Base-by-base conservation (phyloP, 2,888 invertebrate species). In the Platycnemis pennipes region DNA sequence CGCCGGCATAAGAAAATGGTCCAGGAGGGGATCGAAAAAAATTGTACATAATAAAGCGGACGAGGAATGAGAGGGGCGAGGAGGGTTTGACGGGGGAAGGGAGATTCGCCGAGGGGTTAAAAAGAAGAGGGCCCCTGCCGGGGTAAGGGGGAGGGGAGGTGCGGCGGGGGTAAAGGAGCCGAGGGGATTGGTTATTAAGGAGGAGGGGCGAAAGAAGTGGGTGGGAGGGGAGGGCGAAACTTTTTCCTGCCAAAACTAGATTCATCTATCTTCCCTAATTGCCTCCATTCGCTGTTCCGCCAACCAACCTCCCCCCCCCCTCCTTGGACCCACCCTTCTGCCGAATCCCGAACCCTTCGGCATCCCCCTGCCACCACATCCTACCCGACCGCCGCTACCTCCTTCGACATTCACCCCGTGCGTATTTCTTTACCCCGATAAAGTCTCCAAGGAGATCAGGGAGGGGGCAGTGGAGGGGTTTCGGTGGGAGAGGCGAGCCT, bases 161-260 rank as follows among this genome's bases (percentile, higher is more conserved):
- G 46, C 11, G 11, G 46, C n/a, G n/a, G 63, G 91, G 77, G 7
- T 13, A 37, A 77, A 77, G 77, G 77, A 31, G 22, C 31, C 31
- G 69, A 69, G 69, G 77, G 77, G 37, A 77, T 31, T 37, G 37
- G 77, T 77, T 77, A 37, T 77, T 77, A 77, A 77, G 77, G 26
- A n/a, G 63, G 13, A 22, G 56, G n/a, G 91, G 63, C 31, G 63
- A 63, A 63, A 63, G 87, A 87, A 77, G 77, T 26, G 26, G 77
- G 26, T 42, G n/a, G 87, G 46, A 46, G 44, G n/a, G 63, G 91
- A n/a, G 22, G 63, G 56, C 26, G 89, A 91, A 91, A 91, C 91
- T 91, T 91, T 91, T 91, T 91, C 91, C 91, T 91, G 91, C 91
- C 91, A 91, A 91, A 91, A 91, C 91, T 91, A 91, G 91, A 91